Evolutionary conservation across 2,113 vertebrate genomes (phyloP).

Genomic region (Chaetorhynchus papuensis): DNA sequence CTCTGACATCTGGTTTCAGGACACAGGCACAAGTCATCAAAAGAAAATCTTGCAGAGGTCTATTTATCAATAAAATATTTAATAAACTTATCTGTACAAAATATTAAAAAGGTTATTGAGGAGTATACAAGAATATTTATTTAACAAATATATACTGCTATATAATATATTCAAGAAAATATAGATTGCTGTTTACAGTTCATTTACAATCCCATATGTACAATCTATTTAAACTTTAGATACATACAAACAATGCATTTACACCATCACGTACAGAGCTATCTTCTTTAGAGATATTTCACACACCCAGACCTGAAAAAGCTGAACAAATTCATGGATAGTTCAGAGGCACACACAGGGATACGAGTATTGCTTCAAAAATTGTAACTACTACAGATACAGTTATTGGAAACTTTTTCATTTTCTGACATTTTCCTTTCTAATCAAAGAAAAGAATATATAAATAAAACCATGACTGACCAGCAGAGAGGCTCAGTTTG

Average conservation of each 20-base stretch:
- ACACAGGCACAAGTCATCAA: not conserved
- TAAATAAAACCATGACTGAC: slow-evolving; percentile 54
- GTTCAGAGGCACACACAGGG: slow-evolving; percentile 26
- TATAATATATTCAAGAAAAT: slow-evolving; percentile 81
- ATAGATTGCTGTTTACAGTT: slow-evolving; percentile 83
- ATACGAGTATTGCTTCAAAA: slow-evolving; percentile 24
- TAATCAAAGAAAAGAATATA: slow-evolving; percentile 39
- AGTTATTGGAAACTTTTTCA: not conserved
- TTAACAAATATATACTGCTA: slow-evolving; percentile 84
- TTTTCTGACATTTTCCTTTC: slow-evolving; percentile 5
- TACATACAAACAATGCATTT: slow-evolving; percentile 76
- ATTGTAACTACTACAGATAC: not conserved
- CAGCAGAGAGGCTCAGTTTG: slow-evolving; percentile 15
- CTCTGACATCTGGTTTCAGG: not conserved
- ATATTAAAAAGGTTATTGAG: slow-evolving; percentile 74
- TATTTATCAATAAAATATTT: slow-evolving; percentile 80
- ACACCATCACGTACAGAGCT: slow-evolving; percentile 57
- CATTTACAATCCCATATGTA: slow-evolving; percentile 88
- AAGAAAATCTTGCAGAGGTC: not conserved
- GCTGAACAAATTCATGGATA: slow-evolving; percentile 44
- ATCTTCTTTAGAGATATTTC: slow-evolving; percentile 51
- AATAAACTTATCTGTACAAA: slow-evolving; percentile 83
- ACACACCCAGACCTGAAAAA: slow-evolving; percentile 32
- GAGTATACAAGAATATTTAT: slow-evolving; percentile 75
- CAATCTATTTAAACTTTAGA: slow-evolving; percentile 81